Conservation (phyloP, 2,113 vertebrate genomes). For the Romanogobio albipinnatus region DNA sequence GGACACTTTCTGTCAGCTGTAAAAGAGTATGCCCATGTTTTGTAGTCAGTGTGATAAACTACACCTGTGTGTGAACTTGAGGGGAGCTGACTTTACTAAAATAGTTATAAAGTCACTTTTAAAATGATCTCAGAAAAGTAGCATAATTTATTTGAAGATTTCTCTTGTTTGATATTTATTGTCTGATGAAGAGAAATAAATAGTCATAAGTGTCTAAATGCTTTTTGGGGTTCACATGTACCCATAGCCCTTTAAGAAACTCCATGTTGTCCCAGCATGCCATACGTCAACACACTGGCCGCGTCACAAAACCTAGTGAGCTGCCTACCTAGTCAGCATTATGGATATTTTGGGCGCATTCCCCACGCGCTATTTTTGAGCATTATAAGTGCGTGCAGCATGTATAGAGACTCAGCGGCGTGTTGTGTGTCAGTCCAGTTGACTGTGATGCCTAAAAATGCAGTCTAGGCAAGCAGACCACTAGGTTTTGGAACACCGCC, state of each 20-base stretch:
- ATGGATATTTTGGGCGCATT: not conserved
- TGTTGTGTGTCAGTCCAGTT: not conserved
- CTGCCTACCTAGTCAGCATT: slow-evolving; percentile 4
- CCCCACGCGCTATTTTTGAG: too few species aligned
- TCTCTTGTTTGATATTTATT: not conserved
- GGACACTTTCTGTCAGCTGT: too few species aligned
- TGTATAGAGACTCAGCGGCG: not conserved
- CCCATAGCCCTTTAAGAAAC: slow-evolving; percentile 83
- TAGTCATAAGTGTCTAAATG: not conserved
- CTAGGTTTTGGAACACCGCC: not conserved
- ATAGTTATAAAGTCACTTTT: not conserved
- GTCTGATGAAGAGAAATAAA: not conserved
- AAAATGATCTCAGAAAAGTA: not conserved
- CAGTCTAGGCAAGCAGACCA: not conserved
- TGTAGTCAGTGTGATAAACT: not conserved
- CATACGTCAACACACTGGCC: slow-evolving; percentile 79
- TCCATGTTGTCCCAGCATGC: slow-evolving; percentile 81
- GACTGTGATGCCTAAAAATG: not conserved
- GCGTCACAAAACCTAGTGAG: not conserved
- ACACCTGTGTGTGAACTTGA: too few species aligned
- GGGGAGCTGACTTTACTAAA: not conserved
- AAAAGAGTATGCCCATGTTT: not conserved
- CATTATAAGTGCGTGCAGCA: not conserved
- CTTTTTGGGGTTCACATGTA: not conserved
- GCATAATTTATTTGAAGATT: not conserved